phyloP scores from a whole-genome alignment of 2,888 invertebrate genomes.

The Cantharis nigra region DNA sequence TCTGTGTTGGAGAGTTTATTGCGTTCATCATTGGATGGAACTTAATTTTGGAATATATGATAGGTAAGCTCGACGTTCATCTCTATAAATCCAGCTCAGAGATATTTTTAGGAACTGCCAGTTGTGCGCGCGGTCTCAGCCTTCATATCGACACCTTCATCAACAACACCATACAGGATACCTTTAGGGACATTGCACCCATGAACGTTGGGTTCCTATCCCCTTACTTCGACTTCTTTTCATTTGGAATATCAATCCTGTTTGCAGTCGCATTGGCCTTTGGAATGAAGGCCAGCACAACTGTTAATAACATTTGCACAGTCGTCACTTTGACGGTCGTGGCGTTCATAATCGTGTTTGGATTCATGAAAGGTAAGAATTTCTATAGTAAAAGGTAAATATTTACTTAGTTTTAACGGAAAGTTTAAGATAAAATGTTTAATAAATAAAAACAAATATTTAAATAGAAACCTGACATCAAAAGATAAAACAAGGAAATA shows the following conservation, averaged over 20 bases:
- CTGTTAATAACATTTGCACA: slow-evolving; percentile 86
- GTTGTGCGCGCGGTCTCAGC: slow-evolving; percentile 78
- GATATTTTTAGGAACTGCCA: slow-evolving; percentile 68
- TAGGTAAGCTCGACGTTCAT: slow-evolving; percentile 59
- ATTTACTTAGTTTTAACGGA: too few relatives aligned
- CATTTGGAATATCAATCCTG: slow-evolving; percentile 70
- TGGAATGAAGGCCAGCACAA: slow-evolving; percentile 86
- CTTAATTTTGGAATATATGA: slow-evolving; percentile 85
- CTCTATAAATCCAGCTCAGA: neutral
- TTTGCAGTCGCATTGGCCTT: slow-evolving; percentile 76
- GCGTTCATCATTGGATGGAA: slow-evolving; percentile 95
- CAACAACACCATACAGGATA: slow-evolving; percentile 66
- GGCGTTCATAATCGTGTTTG: slow-evolving; percentile 79
- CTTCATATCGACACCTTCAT: slow-evolving; percentile 74
- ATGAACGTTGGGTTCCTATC: slow-evolving; percentile 69
- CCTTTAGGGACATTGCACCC: slow-evolving; percentile 66
- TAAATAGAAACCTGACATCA: too few relatives aligned
- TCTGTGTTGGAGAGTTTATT: slow-evolving; percentile 88
- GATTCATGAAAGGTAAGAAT: slow-evolving; percentile 68
- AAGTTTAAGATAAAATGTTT: too few relatives aligned
- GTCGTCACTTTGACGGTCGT: slow-evolving; percentile 81
- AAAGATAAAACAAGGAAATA: too few relatives aligned
- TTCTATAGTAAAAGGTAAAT: too few relatives aligned
- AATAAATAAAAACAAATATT: too few relatives aligned
- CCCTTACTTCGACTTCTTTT: slow-evolving; percentile 76